phyloP scores from a whole-genome alignment of 2,113 vertebrate genomes.

The Antechinus stuartii region DNA sequence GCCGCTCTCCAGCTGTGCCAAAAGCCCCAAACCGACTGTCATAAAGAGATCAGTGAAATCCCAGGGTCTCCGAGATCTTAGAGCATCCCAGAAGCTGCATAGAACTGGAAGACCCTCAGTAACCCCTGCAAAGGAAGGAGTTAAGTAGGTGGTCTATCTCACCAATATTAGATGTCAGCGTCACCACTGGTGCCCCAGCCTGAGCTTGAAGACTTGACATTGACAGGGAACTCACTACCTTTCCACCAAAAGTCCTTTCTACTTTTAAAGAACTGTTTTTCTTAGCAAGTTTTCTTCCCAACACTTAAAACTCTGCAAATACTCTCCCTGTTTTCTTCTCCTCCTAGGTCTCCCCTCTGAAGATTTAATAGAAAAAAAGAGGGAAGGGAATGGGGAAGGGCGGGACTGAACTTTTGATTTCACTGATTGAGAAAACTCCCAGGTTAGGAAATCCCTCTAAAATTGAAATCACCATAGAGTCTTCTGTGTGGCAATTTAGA shows the following conservation, averaged over 20 bases:
- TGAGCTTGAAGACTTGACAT: not conserved
- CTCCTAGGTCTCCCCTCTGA: not conserved
- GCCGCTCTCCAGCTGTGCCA: not conserved
- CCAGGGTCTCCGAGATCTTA: not conserved
- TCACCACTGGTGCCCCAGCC: not conserved
- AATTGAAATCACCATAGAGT: not conserved
- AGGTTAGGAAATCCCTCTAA: not conserved
- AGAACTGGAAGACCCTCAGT: not conserved
- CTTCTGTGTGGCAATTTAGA: too few relatives aligned
- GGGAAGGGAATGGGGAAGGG: not conserved
- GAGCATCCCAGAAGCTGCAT: not conserved
- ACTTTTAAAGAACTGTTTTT: not conserved
- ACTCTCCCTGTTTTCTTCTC: not conserved
- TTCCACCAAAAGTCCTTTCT: not conserved
- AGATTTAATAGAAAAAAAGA: not conserved
- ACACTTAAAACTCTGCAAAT: not conserved
- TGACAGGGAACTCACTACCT: not conserved
- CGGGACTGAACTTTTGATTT: not conserved
- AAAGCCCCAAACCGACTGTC: not conserved
- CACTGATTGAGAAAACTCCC: not conserved
- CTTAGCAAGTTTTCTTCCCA: not conserved
- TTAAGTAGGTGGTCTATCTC: not conserved
- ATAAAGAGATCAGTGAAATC: not conserved
- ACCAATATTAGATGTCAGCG: not conserved
- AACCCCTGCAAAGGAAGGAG: not conserved